A percentile compares a stretch with the other conserved stretches of the same genome.
These are phyloP conservation scores for Romanomermis culicivorax DNA, from an alignment of 2,888 invertebrate species.

Conservation along the genomic window DNA sequence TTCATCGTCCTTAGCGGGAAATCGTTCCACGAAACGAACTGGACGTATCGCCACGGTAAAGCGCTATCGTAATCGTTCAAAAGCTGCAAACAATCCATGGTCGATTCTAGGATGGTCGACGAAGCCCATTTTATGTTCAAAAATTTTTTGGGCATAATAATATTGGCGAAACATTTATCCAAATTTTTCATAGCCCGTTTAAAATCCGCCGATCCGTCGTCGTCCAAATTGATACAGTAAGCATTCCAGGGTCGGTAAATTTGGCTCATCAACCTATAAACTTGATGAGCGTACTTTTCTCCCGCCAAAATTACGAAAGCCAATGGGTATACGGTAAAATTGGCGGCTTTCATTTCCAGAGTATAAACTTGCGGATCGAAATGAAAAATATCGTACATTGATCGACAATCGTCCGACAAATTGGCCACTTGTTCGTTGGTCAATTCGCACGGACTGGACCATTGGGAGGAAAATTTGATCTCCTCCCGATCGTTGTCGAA, in stretches of 20 bases:
- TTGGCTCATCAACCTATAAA: not conserved
- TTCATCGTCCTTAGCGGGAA: constrained; percentile 6
- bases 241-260: constrained; percentile 9
- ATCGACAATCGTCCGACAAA: not conserved
- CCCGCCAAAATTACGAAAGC: constrained; percentile 3
- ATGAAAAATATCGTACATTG: not conserved
- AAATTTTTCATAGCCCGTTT: not conserved
- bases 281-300: not conserved
- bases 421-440: not conserved
- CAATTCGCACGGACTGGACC: not conserved
- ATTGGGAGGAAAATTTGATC: not conserved
- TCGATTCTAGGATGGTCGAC: not conserved
- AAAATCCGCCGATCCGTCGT: not conserved
- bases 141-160: not conserved
- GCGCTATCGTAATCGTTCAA: constrained; percentile 14
- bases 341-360: not conserved
- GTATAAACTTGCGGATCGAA: not conserved
- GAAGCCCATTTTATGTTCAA: constrained; percentile 7
- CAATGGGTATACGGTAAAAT: constrained; percentile 2
- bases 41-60: not conserved
- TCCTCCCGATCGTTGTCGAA: not conserved
- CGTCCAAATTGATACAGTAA: constrained; percentile 8
- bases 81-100: constrained; percentile 4
- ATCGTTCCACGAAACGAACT: constrained; percentile 8
- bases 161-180: not conserved